Conservation (phyloP, 2,113 vertebrate species). For the Euleptes europaea region DNA sequence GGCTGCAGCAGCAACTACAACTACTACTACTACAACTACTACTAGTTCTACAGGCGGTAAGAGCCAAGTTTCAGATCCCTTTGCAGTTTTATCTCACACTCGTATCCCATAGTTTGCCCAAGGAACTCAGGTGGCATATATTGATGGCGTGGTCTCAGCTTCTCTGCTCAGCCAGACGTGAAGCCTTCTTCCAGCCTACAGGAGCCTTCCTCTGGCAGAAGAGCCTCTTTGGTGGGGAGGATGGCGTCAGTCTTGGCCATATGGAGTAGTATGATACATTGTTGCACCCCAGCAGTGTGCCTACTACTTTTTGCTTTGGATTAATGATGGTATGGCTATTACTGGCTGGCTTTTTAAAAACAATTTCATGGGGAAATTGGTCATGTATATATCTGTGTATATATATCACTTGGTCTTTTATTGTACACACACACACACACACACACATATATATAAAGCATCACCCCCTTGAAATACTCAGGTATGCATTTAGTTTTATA, state of each 20-base stretch:
- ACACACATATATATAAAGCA: neutral
- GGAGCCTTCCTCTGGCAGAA: too few relatives aligned
- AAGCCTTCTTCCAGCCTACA: too few relatives aligned
- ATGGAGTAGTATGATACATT: too few relatives aligned
- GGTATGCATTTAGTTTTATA: neutral
- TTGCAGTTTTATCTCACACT: neutral
- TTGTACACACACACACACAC: too few relatives aligned
- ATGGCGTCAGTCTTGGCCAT: too few relatives aligned
- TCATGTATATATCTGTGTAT: neutral
- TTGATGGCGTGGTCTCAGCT: too few relatives aligned
- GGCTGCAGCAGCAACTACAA: constrained; percentile 70
- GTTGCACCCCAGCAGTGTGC: too few relatives aligned
- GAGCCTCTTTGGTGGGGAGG: too few relatives aligned
- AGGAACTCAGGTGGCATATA: too few relatives aligned
- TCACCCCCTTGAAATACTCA: neutral
- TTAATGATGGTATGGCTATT: neutral
- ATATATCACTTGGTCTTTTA: neutral
- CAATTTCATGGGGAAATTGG: too few relatives aligned
- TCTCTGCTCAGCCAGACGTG: too few relatives aligned
- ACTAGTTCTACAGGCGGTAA: constrained; percentile 77
- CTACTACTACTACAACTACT: constrained; percentile 59
- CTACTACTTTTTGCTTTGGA: neutral
- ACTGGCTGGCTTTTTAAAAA: neutral
- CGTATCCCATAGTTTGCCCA: too few relatives aligned
- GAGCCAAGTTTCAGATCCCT: neutral